These are phyloP conservation scores for Pantala flavescens DNA, from an alignment of 1,140 invertebrate genomes.

Conservation along the genomic window DNA sequence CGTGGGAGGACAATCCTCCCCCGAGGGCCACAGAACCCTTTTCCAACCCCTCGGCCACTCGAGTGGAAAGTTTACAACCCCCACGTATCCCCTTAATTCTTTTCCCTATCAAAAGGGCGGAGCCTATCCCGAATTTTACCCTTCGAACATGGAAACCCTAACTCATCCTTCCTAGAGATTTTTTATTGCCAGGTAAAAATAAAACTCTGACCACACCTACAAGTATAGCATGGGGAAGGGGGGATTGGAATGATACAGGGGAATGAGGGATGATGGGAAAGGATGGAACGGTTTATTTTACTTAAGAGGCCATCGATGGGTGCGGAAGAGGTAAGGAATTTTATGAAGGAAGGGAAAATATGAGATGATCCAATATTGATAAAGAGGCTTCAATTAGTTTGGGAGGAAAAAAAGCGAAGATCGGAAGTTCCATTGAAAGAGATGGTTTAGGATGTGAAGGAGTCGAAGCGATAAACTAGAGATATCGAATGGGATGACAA, in stretches of 20 bases:
- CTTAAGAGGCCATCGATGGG: background rate
- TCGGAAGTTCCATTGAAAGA: background rate
- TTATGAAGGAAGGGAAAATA: background rate
- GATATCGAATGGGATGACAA: background rate
- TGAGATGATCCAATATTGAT: background rate
- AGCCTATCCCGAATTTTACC: background rate
- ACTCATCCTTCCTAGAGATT: background rate
- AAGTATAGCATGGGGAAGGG: background rate
- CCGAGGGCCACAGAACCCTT: background rate
- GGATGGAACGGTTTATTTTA: background rate
- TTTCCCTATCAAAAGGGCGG: background rate
- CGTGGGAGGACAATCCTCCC: background rate
- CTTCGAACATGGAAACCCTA: background rate
- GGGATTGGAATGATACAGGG: background rate
- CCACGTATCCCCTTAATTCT: constrained; percentile 2
- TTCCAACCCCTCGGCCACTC: background rate
- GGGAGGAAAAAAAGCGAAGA: background rate
- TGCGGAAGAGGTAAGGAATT: background rate
- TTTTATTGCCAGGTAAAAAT: constrained; percentile 4
- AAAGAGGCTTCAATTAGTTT: background rate
- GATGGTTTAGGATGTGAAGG: background rate
- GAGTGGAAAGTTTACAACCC: background rate
- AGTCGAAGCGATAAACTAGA: background rate
- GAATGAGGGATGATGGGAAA: background rate
- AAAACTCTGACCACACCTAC: background rate